phyloP scores from a whole-genome alignment of 2,797 vertebrate genomes.

The Smutsia gigantea region DNA sequence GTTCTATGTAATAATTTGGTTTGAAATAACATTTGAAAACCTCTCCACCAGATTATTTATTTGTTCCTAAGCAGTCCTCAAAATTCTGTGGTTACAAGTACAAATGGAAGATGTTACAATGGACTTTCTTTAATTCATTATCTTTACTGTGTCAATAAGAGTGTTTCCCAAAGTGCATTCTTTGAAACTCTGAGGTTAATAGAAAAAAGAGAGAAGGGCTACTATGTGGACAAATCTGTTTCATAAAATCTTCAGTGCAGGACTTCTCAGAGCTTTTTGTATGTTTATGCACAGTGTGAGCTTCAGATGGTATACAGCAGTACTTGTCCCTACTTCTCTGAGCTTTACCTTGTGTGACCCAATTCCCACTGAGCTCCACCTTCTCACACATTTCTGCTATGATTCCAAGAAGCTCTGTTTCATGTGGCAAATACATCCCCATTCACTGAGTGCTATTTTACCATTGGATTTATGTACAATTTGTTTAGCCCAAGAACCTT shows the following conservation, averaged over 20 bases:
- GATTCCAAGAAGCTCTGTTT: background rate
- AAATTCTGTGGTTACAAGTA: background rate
- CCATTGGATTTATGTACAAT: background rate
- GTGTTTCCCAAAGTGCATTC: background rate
- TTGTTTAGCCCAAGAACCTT: background rate
- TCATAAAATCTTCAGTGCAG: background rate
- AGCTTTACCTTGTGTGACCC: background rate
- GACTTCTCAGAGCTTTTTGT: background rate
- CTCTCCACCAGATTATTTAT: background rate
- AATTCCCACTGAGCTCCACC: background rate
- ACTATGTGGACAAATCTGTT: background rate
- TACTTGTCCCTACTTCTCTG: background rate
- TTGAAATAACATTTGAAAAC: slow-evolving; percentile 20
- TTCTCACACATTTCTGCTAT: background rate
- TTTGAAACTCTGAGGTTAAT: background rate
- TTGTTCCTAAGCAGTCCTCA: background rate
- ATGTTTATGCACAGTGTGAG: background rate
- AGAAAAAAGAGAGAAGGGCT: background rate
- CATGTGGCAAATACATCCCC: background rate
- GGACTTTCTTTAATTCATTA: background rate
- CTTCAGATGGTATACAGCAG: background rate
- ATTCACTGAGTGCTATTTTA: background rate
- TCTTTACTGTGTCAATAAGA: background rate
- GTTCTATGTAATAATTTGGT: background rate
- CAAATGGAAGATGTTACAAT: background rate